Conservation (phyloP, 2,888 invertebrate species). For the Acleris literana region DNA sequence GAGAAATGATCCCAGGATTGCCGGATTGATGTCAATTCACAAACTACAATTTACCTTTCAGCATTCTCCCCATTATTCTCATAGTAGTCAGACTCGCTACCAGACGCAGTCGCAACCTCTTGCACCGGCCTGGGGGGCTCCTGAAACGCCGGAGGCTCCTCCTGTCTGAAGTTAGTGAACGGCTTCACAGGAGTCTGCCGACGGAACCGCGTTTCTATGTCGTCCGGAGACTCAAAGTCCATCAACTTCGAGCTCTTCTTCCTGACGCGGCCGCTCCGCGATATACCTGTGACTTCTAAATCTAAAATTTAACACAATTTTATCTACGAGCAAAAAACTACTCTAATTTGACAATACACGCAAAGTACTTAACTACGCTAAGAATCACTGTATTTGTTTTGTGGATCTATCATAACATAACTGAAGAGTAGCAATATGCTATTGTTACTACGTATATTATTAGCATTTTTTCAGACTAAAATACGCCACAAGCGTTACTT, state of each 20-base stretch:
- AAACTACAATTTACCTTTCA: conserved; percentile 59
- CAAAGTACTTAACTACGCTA: too few relatives aligned
- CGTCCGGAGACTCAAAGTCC: conserved; percentile 96
- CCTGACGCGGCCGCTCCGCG: conserved; percentile 94
- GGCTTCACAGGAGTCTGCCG: conserved; percentile 69
- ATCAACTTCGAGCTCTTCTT: conserved; percentile 97
- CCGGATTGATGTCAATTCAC: too few relatives aligned
- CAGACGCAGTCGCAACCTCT: conserved; percentile 67
- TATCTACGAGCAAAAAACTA: not conserved
- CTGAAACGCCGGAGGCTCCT: conserved; percentile 59
- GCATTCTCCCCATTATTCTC: conserved; percentile 74
- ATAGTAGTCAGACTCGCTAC: conserved; percentile 76
- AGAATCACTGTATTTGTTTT: too few relatives aligned
- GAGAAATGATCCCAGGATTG: too few relatives aligned
- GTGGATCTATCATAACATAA: too few relatives aligned
- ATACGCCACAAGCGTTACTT: not conserved
- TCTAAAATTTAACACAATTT: conserved; percentile 64
- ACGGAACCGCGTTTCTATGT: conserved; percentile 86
- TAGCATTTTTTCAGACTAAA: not conserved
- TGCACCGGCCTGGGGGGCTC: conserved; percentile 54
- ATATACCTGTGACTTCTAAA: conserved; percentile 93
- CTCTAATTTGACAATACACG: too few relatives aligned
- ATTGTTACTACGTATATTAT: not conserved
- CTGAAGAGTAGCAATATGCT: too few relatives aligned
- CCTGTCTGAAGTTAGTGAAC: conserved; percentile 54